Percentiles rank a stretch among this genome's conserved stretches.
Conservation (phyloP, 2,797 vertebrate species). For the Labeo calbasu region DNA sequence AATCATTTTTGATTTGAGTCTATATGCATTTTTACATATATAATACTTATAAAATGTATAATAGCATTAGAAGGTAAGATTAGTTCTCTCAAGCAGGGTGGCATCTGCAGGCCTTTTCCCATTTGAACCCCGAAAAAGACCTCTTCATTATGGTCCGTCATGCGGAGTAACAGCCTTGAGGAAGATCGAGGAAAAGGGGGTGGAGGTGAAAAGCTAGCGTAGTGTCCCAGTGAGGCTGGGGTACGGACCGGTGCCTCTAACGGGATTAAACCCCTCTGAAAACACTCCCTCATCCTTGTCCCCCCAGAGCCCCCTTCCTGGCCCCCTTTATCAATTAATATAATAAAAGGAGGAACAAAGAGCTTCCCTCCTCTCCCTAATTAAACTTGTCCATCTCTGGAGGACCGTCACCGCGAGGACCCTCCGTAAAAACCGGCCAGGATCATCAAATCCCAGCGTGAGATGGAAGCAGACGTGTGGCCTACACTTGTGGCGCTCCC, state of each 20-base stretch:
- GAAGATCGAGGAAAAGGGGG: not conserved
- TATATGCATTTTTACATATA: no score
- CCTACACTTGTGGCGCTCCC: slow-evolving; percentile 44
- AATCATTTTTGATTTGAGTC: no score
- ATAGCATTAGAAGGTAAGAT: not conserved
- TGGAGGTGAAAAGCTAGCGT: slow-evolving; percentile 29
- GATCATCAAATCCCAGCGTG: slow-evolving; percentile 50
- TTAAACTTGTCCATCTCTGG: slow-evolving; percentile 79
- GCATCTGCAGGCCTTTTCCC: slow-evolving; percentile 49
- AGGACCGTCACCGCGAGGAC: slow-evolving; percentile 73
- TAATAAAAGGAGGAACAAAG: slow-evolving; percentile 85
- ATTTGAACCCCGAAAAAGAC: slow-evolving; percentile 70
- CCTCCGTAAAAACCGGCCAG: slow-evolving; percentile 70
- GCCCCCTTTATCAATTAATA: slow-evolving; percentile 83
- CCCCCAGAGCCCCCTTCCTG: slow-evolving; percentile 65
- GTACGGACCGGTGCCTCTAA: slow-evolving; percentile 70
- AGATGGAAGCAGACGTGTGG: slow-evolving; percentile 41
- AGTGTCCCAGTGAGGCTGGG: slow-evolving; percentile 63
- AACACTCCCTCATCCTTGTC: slow-evolving; percentile 63
- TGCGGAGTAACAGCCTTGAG: slow-evolving; percentile 44
- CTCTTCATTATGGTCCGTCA: slow-evolving; percentile 75
- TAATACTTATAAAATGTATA: not conserved
- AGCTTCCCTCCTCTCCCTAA: slow-evolving; percentile 78
- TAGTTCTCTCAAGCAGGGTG: slow-evolving; percentile 20
- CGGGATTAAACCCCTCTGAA: slow-evolving; percentile 78